These are phyloP conservation scores for Siniperca scherzeri DNA, from an alignment of 2,797 vertebrate genomes.

Conservation along the genomic window DNA sequence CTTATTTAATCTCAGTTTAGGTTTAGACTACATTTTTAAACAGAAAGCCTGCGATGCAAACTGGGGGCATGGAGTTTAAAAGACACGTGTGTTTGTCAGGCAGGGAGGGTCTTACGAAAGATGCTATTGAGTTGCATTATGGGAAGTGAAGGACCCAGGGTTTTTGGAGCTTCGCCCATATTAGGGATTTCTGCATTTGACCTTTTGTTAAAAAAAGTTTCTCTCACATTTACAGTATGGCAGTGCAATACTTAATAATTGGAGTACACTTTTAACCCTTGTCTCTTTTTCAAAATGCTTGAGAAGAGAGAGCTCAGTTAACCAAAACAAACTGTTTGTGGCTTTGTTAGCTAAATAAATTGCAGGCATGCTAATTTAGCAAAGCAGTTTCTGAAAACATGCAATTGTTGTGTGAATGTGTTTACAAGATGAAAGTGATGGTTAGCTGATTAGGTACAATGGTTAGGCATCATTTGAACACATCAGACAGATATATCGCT, in stretches of 20 bases:
- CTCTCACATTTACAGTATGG: background rate
- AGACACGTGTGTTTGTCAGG: too few relatives aligned
- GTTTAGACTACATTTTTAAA: background rate
- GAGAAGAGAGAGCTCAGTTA: background rate
- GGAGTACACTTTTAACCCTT: background rate
- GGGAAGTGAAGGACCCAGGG: background rate
- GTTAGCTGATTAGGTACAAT: background rate
- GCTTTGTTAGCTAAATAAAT: background rate
- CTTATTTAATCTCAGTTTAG: background rate
- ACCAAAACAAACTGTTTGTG: background rate
- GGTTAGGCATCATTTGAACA: background rate
- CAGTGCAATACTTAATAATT: background rate
- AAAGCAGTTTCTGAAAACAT: background rate
- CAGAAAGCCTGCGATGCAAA: background rate
- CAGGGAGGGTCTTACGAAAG: background rate
- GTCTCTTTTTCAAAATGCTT: background rate
- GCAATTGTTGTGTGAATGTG: background rate
- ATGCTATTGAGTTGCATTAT: background rate
- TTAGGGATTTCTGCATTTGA: background rate
- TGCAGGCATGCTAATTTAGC: background rate
- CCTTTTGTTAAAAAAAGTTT: background rate
- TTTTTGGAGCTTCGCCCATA: too few relatives aligned
- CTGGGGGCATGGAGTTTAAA: background rate
- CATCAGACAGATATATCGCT: background rate
- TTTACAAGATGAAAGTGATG: background rate